Base-by-base conservation (phyloP, 2,888 invertebrate genomes). In the Malthinus seriepunctatus region DNA sequence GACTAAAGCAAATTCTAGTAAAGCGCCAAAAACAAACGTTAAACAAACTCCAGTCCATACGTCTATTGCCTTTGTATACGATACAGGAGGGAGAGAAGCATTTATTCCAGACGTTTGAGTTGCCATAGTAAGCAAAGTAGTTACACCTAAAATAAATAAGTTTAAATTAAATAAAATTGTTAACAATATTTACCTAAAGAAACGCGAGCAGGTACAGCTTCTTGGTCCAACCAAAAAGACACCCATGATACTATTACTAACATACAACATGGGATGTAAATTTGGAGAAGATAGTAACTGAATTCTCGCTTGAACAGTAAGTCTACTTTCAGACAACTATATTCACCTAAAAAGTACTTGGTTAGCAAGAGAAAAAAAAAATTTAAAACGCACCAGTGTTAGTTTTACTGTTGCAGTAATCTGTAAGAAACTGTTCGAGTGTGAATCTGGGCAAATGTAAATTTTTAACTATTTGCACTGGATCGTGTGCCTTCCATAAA, bases 221-320 rank as follows among this genome's bases (percentile, higher is more conserved):
- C 95, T 84, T 95, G 95, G 83, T 96, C 95, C 74, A 94, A 84
- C 95, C 95, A 96, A 84, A 96, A 95, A 66, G 94, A 94, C 69
- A 96, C 95, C 96, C 96, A 96, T 64, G 95, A 95, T 65, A 96
- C 95, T 80, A 96, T 95, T 79, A 97, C 95, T 78, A 97, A 82
- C 97, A 97, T 97, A 84, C 95, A 95, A 85, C 97, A 97, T 50
- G 98, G 98, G 78, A 97, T 95, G 87, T 98, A 98, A 83, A 97
- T 95, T 86, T 97, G 97, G 79, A 98, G 96, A 76, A 98, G 88
- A 84, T 97, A 98, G 88, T 97, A 98, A 82, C 94, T 93, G 89
- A 98, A 97, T 83, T 98, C 97, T 73, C 98, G 87, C 81, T 96
- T 95, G 86, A 98, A 94, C 73, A 93, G 86, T 76, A 98, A 85